Evolutionary conservation across 37 sponge, comb jelly and placozoan genomes (phyloP).

Genomic region (Geodia barretti): DNA sequence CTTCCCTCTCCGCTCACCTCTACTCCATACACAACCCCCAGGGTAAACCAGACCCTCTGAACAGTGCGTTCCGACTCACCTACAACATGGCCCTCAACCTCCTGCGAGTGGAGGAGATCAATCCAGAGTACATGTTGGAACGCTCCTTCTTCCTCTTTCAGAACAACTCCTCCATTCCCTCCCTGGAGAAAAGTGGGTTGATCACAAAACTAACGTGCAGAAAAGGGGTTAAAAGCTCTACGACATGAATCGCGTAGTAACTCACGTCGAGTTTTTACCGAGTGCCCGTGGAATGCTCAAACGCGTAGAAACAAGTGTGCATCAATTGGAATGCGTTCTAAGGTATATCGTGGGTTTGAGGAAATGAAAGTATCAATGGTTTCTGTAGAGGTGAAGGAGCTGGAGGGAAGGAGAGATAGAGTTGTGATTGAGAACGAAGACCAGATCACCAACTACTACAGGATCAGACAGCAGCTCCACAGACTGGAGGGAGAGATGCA

Average conservation of each 20-base stretch:
- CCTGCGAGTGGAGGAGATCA: conserved; percentile 96
- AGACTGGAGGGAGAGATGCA: conserved; percentile 80
- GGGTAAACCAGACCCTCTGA: conserved; percentile 94
- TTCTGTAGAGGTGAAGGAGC: conserved; percentile 52
- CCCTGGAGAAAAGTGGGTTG: conserved; percentile 72
- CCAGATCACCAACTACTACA: conserved; percentile 77
- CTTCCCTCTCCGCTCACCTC: neutral
- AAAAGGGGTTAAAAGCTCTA: no score
- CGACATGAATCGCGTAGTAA: no score
- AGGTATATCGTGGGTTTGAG: neutral
- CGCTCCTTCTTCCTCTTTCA: conserved; percentile 97
- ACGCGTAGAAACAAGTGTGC: no score
- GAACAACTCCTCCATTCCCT: conserved; percentile 91
- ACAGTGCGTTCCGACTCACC: conserved; percentile 96
- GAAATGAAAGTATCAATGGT: neutral
- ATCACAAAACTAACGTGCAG: no score
- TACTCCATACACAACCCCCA: conserved; percentile 26
- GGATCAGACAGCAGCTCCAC: conserved; percentile 83
- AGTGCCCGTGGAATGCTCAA: no score
- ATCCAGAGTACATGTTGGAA: conserved; percentile 98
- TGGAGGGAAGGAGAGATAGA: conserved; percentile 72
- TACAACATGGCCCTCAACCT: conserved; percentile 99
- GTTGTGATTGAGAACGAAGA: conserved; percentile 85
- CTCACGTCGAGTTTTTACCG: no score
- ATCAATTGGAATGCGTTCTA: no score